Evolutionary conservation across 2,888 invertebrate species (phyloP), one percentile per base, ranked within the genome.

Genomic region (Ectropis crepuscularia): DNA sequence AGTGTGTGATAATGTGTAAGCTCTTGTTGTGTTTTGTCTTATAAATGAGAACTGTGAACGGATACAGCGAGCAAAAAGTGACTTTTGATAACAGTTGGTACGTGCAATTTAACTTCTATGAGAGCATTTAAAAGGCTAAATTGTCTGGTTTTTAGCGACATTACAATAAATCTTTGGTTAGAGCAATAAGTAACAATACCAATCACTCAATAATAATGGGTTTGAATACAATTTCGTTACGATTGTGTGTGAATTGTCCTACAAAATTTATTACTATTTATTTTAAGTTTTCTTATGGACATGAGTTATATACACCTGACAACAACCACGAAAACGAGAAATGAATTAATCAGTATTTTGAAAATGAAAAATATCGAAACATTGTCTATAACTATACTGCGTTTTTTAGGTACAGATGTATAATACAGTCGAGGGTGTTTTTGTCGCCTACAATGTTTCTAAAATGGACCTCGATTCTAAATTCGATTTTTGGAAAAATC

Each of bases 21-120:
- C 63, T 61, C 70, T 72, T 68, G 68, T 78, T 75, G 73, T 71
- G 69, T 89, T 89, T 85, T 88, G 85, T 75, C 84, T 81, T 87
- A 85, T 88, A 88, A 89, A 85, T 88, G 84, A 82, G 65, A 75
- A 69, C 79, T 75, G 73, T 75, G 74, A 76, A 75, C 77, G 74
- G 68, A 73, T 70, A 69, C 48, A 37, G 45, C 57, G 61, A 73
- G 72, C 82, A 80, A 84, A 86, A 86, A 81, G 74, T 69, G 2
- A n/a, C 59, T 64, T 68, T 75, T 74, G 72, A 71, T 68, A 71
- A 69, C 65, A 74, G 65, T 78, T 79, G 73, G 72, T 75, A 65
- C 64, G 67, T 60, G 68, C 71, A 77, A 79, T 81, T 79, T 79
- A 70, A 78, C 74, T 71, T 78, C 76, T 77, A 77, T 77, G 73